Conservation (phyloP, 1,140 invertebrate species). For the Aphidius ervi region DNA sequence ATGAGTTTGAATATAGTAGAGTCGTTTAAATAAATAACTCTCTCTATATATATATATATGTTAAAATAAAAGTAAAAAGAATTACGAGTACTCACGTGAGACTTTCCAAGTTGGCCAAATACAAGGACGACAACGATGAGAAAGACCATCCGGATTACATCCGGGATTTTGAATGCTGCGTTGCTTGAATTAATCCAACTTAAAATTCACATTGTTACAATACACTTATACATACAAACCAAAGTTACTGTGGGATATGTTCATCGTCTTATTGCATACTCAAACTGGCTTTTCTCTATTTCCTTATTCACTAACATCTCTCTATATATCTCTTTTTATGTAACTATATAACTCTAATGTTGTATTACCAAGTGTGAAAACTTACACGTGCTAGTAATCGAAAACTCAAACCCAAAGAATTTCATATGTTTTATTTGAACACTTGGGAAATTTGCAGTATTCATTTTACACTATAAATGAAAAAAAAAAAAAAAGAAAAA, state of each 20-base stretch:
- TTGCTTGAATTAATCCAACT: constrained; percentile 17
- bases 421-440: too few relatives aligned
- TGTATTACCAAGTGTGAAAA: too few relatives aligned
- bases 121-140: background rate
- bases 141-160: constrained; percentile 15
- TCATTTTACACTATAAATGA: too few relatives aligned
- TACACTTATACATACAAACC: constrained; percentile 11
- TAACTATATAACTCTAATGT: too few relatives aligned
- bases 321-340: too few relatives aligned
- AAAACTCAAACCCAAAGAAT: too few relatives aligned
- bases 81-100: background rate
- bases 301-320: too few relatives aligned
- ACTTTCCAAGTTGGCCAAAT: constrained; percentile 11
- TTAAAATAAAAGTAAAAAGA: background rate
- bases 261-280: constrained; percentile 7
- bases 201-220: constrained; percentile 14
- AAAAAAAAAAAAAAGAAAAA: too few relatives aligned
- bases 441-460: too few relatives aligned
- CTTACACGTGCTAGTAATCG: too few relatives aligned
- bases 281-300: constrained; percentile 4
- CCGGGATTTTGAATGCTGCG: constrained; percentile 7
- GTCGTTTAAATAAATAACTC: too few relatives aligned
- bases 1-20: too few relatives aligned
- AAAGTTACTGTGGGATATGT: constrained; percentile 13
- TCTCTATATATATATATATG: background rate